Base-by-base conservation (phyloP, 2,797 vertebrate genomes). In the Chrysocyon brachyurus region DNA sequence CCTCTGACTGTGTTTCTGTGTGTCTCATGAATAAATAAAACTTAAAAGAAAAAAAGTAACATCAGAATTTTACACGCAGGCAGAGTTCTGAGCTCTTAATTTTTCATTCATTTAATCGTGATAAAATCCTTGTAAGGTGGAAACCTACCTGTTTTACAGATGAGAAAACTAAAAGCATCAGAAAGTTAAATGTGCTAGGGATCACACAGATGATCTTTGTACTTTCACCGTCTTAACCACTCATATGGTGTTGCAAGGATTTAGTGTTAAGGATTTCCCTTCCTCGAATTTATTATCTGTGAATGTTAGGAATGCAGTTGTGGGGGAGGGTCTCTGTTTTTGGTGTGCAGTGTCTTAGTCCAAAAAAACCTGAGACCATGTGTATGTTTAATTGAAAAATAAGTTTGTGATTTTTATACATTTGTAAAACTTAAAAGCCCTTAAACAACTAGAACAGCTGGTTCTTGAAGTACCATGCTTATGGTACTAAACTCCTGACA, bases 261-360 rank as follows among this genome's bases (percentile, higher is more conserved):
- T 89, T 85, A 83, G 14, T 83, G n/a, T 73, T 92, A 12, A 73
- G 79, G 79, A 73, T 90, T 92, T 92, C 86, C 9, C 15, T 81
- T 79, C 31, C 31, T 19, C 57, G 24, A 89, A 70, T 88, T 87
- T 61, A 46, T 31, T 90, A 77, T 61, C 6, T 86, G 12, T 86
- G 63, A 22, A 11, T 92, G 10, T 59, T 56, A 56, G 26, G 33
- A 91, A 77, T 64, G n/a, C 14, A 49, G 66, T 64, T 83, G 64
- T 15, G 54, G 0, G 6, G n/a, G 6, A 11, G 28, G 11, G 17
- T 19, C 11, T 28, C 46, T 56, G 68, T 26, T 14, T 68, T 94
- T 59, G 75, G 63, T 40, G 1, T 91, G 28, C 46, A 36, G 21
- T 72, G 56, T 63, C 56, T 83, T 56, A 88, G 12, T n/a, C 5